phyloP scores from a whole-genome alignment of 2,888 invertebrate species.

The Agrenia bidenticulata region DNA sequence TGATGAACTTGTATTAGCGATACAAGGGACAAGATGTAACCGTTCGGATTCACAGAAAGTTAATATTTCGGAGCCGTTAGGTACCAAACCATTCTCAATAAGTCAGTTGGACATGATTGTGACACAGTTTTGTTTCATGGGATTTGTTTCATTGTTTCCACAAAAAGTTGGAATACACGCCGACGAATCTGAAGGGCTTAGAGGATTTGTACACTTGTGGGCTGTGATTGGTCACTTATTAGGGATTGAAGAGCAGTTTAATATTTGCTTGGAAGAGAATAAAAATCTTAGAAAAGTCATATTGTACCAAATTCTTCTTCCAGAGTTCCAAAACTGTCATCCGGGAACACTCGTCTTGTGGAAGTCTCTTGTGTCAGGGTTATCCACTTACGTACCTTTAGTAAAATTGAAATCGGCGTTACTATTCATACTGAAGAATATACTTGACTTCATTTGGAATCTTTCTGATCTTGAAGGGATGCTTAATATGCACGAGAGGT shows the following conservation, averaged over 20 bases:
- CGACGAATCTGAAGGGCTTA: conserved; percentile 21
- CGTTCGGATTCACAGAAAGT: background rate
- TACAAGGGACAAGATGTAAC: too few species aligned
- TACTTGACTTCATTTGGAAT: too few species aligned
- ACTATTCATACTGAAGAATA: conserved; percentile 24
- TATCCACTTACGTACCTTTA: conserved; percentile 32
- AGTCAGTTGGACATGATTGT: conserved; percentile 81
- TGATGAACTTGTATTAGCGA: too few species aligned
- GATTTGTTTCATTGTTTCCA: conserved; percentile 67
- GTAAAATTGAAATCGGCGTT: conserved; percentile 36
- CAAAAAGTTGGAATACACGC: conserved; percentile 39
- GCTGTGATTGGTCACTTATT: conserved; percentile 47
- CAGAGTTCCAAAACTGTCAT: conserved; percentile 28
- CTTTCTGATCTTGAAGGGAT: too few species aligned
- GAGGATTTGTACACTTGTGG: conserved; percentile 49
- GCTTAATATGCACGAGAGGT: conserved; percentile 15
- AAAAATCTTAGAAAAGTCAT: conserved; percentile 17
- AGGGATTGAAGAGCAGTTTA: conserved; percentile 46
- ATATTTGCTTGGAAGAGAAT: conserved; percentile 41
- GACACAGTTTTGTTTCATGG: conserved; percentile 85
- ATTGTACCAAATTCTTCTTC: conserved; percentile 37
- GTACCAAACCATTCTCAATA: background rate
- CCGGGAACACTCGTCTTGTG: conserved; percentile 33
- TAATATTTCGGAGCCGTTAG: background rate
- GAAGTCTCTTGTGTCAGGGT: conserved; percentile 36